Evolutionary conservation across 1,140 invertebrate genomes (phyloP).

Genomic region (Monochamus saltuarius): DNA sequence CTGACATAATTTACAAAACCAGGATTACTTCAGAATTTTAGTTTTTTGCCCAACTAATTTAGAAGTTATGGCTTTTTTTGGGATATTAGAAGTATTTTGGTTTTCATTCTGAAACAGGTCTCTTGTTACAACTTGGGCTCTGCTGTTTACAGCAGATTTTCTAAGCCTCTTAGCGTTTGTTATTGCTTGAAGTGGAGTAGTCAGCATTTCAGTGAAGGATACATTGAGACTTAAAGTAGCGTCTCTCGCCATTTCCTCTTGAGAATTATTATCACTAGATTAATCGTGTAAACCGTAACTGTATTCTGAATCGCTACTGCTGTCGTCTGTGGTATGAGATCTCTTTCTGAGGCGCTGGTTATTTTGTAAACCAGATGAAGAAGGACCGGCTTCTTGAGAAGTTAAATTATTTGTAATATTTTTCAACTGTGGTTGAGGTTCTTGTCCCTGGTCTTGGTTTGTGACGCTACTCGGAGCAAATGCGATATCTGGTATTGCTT

Average conservation of each 20-base stretch:
- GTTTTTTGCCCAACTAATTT: no score
- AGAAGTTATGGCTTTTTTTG: no score
- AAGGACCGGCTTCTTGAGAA: no score
- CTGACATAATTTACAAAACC: not conserved
- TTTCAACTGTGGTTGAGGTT: no score
- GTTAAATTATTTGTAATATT: no score
- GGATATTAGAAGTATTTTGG: not conserved
- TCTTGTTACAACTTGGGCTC: not conserved
- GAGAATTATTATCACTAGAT: not conserved
- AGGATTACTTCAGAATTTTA: conserved; percentile 1
- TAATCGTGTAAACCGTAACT: not conserved
- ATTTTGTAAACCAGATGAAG: no score
- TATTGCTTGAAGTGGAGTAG: not conserved
- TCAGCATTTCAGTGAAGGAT: not conserved
- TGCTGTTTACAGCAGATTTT: not conserved
- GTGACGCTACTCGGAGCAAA: not conserved
- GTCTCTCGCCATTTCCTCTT: not conserved
- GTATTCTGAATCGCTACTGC: not conserved
- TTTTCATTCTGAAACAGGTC: not conserved
- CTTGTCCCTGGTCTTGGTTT: no score
- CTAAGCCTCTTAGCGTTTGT: not conserved
- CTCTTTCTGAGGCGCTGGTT: not conserved
- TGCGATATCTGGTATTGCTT: not conserved
- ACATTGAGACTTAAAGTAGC: not conserved
- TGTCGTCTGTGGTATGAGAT: not conserved